These are phyloP conservation scores for Meloidogyne floridensis DNA, from an alignment of 1,140 invertebrate species.

Conservation along the genomic window DNA sequence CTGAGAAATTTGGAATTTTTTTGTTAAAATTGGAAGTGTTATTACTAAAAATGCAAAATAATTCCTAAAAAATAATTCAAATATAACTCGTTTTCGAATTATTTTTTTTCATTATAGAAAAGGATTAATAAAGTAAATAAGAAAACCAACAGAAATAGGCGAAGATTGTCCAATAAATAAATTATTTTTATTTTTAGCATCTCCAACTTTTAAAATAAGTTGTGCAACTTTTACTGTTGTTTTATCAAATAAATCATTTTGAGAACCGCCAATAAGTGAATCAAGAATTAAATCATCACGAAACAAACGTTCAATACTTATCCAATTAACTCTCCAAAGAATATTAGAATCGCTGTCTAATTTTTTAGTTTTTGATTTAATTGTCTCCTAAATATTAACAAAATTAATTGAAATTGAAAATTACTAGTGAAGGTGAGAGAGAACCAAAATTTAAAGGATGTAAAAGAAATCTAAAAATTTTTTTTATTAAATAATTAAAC, in stretches of 20 bases:
- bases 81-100: too few relatives aligned
- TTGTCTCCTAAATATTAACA: background rate
- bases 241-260: slow-evolving; percentile 33
- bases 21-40: too few relatives aligned
- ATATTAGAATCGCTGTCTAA: slow-evolving; percentile 34
- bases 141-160: slow-evolving; percentile 34
- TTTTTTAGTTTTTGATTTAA: slow-evolving; percentile 7
- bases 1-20: slow-evolving; percentile 14
- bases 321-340: slow-evolving; percentile 47
- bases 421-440: too few relatives aligned
- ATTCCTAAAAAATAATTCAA: too few relatives aligned
- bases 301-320: slow-evolving; percentile 39
- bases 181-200: slow-evolving; percentile 10
- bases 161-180: slow-evolving; percentile 31
- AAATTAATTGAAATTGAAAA: background rate
- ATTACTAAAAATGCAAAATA: background rate
- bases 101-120: too few relatives aligned
- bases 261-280: slow-evolving; percentile 13
- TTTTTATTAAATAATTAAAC: background rate
- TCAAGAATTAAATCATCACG: slow-evolving; percentile 49
- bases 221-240: slow-evolving; percentile 27
- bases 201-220: slow-evolving; percentile 41
- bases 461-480: background rate
- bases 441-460: background rate
- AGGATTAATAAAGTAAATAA: background rate